Percentiles rank a stretch among this genome's conserved stretches.
phyloP scores from a whole-genome alignment of 2,797 vertebrate genomes.

The Gallirallus australis region DNA sequence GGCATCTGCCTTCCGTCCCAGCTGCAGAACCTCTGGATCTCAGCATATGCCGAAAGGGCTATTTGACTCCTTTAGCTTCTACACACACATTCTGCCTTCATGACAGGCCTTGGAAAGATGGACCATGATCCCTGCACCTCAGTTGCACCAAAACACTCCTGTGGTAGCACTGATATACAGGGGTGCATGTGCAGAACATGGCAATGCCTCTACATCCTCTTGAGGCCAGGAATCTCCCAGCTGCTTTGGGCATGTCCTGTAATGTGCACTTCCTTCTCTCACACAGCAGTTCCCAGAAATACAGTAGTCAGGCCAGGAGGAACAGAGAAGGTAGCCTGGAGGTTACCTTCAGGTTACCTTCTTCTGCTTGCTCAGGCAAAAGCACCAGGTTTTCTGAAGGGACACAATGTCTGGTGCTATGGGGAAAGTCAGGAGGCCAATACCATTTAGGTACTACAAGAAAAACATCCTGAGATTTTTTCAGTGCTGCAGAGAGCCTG shows the following conservation, averaged over 20 bases:
- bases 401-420: not conserved
- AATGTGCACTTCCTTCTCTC: not conserved
- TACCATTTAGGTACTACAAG: not conserved
- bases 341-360: too few species aligned
- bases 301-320: not conserved
- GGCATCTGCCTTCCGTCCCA: not conserved
- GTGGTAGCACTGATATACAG: not conserved
- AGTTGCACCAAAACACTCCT: not conserved
- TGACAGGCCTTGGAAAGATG: not conserved
- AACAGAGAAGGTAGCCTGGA: not conserved
- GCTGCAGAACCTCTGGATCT: conserved; percentile 12
- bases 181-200: not conserved
- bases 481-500: not conserved
- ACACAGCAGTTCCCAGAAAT: not conserved
- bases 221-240: not conserved
- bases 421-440: not conserved
- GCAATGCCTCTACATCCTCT: not conserved
- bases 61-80: not conserved
- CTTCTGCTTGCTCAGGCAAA: not conserved
- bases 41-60: not conserved
- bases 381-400: not conserved
- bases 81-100: not conserved
- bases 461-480: not conserved
- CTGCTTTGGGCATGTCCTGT: not conserved
- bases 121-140: not conserved